phyloP scores from a whole-genome alignment of 2,888 invertebrate genomes.

The Stenichneumon culpator region DNA sequence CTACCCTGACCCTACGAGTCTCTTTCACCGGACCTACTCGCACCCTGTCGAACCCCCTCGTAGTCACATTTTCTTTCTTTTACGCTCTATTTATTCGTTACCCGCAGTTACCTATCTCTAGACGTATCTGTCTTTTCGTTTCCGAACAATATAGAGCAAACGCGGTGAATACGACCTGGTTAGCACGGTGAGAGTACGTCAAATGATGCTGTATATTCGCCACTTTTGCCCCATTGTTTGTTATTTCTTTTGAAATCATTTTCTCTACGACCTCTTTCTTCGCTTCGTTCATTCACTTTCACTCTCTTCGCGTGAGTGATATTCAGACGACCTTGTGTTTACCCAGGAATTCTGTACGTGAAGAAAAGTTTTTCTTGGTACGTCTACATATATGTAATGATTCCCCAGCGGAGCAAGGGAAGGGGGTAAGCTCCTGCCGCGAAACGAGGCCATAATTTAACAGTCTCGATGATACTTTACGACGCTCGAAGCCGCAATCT shows the following conservation, averaged over 20 bases:
- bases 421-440: conserved; percentile 49
- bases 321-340: conserved; percentile 3
- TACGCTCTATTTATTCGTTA: conserved; percentile 30
- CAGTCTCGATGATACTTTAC: conserved; percentile 77
- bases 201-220: neutral
- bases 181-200: neutral
- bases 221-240: conserved; percentile 7
- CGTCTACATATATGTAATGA: conserved; percentile 56
- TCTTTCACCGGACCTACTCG: conserved; percentile 41
- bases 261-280: conserved; percentile 18
- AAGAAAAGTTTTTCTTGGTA: conserved; percentile 24
- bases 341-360: neutral
- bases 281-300: conserved; percentile 36
- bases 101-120: conserved; percentile 31
- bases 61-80: conserved; percentile 34
- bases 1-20: conserved; percentile 12
- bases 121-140: conserved; percentile 13
- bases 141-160: neutral
- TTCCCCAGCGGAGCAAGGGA: conserved; percentile 30
- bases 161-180: neutral
- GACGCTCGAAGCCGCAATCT: conserved; percentile 74
- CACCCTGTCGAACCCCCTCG: conserved; percentile 15
- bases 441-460: conserved; percentile 74
- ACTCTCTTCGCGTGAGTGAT: conserved; percentile 20
- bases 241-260: conserved; percentile 27